Conservation (phyloP, 2,113 vertebrate species). For the Cacatua alba region DNA sequence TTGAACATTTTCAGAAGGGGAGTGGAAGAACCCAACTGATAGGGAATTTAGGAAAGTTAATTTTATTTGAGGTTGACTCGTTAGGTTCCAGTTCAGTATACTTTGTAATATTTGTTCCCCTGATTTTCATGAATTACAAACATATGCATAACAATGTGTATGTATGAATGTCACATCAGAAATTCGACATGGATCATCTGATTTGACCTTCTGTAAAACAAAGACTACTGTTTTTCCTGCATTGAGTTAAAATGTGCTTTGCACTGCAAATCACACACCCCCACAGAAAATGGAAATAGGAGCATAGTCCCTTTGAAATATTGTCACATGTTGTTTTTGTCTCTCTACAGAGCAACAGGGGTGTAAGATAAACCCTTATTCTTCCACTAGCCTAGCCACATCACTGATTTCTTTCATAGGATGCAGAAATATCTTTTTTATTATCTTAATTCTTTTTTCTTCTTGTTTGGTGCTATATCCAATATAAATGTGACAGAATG, state of each 20-base stretch:
- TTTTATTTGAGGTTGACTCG: not conserved
- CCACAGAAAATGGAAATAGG: not conserved
- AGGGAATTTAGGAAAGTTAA: not conserved
- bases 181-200: not conserved
- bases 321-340: not conserved
- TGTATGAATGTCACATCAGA: not conserved
- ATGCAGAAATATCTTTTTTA: not conserved
- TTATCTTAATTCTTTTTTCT: not conserved
- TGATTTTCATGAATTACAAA: not conserved
- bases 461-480: not conserved
- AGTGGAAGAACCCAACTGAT: not conserved
- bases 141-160: not conserved
- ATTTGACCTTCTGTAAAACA: constrained; percentile 7
- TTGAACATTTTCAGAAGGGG: not conserved
- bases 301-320: not conserved
- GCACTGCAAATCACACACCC: not conserved
- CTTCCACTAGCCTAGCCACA: not conserved
- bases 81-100: not conserved
- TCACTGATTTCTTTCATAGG: not conserved
- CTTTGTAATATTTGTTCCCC: not conserved
- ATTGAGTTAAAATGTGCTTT: not conserved
- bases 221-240: not conserved
- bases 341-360: not conserved
- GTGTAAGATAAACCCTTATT: not conserved
- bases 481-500: not conserved